phyloP scores from a whole-genome alignment of 2,113 vertebrate genomes.

The Forbesichthys papilliferus region DNA sequence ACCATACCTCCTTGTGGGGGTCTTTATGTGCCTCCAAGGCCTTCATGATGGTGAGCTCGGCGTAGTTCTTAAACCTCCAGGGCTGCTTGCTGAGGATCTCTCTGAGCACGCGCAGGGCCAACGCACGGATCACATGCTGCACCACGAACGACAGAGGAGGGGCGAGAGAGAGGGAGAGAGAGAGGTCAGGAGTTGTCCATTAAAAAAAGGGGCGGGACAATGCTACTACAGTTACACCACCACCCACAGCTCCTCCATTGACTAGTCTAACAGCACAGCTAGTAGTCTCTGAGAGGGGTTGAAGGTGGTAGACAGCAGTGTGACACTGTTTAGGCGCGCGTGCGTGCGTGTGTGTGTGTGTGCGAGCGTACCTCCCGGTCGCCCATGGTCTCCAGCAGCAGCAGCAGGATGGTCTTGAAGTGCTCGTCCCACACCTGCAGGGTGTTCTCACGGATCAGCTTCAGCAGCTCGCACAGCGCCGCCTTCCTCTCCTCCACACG shows the following conservation, averaged over 20 bases:
- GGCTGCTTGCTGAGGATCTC: slow-evolving; percentile 94
- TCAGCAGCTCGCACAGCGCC: slow-evolving; percentile 89
- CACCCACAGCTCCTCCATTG: too few relatives aligned
- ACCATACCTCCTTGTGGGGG: slow-evolving; percentile 89
- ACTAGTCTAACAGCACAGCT: too few relatives aligned
- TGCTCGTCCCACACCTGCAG: slow-evolving; percentile 95
- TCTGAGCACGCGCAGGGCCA: slow-evolving; percentile 90
- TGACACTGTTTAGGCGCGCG: neutral
- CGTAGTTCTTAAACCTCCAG: slow-evolving; percentile 96
- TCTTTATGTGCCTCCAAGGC: slow-evolving; percentile 94
- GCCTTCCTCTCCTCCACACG: slow-evolving; percentile 91
- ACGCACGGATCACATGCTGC: slow-evolving; percentile 90
- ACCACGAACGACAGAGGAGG: neutral
- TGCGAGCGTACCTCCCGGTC: slow-evolving; percentile 85
- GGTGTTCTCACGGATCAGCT: slow-evolving; percentile 89
- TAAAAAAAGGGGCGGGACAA: too few relatives aligned
- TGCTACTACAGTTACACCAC: too few relatives aligned
- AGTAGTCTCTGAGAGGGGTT: too few relatives aligned
- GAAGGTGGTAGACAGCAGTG: neutral
- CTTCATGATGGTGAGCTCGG: slow-evolving; percentile 97
- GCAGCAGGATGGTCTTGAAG: slow-evolving; percentile 93
- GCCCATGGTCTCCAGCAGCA: slow-evolving; percentile 92
- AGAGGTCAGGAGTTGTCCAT: neutral
- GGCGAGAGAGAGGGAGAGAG: neutral
- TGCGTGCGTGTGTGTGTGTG: neutral